Conservation (phyloP, 2,888 invertebrate genomes). For the Polydrusus pterygomalis region DNA sequence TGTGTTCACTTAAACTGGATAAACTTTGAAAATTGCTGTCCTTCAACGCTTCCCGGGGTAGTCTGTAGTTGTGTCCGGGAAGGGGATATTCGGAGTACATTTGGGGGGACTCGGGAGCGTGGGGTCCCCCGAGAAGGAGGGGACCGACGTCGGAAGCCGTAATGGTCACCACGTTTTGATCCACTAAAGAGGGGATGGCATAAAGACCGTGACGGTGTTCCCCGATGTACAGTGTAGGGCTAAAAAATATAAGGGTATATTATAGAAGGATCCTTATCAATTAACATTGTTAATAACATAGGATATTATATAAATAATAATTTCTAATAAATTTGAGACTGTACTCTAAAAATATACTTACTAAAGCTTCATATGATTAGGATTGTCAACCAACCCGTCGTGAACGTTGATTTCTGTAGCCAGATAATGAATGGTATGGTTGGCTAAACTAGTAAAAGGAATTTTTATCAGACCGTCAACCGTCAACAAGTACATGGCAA, state of each 20-base stretch:
- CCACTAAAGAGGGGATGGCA: constrained; percentile 93
- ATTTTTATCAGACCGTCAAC: constrained; percentile 86
- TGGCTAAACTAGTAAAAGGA: constrained; percentile 92
- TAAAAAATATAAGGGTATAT: constrained; percentile 70
- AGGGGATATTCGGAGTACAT: constrained; percentile 65
- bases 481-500: constrained; percentile 89
- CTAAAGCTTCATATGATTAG: constrained; percentile 74
- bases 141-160: constrained; percentile 81
- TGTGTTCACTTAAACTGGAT: constrained; percentile 63
- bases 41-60: constrained; percentile 62
- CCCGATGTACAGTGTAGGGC: constrained; percentile 94
- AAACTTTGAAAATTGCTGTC: constrained; percentile 67
- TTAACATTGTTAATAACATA: no score
- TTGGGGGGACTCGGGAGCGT: constrained; percentile 64
- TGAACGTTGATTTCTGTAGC: constrained; percentile 67
- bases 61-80: constrained; percentile 67
- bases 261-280: no score
- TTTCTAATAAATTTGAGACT: background rate
- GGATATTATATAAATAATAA: background rate
- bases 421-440: constrained; percentile 85
- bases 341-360: constrained; percentile 65
- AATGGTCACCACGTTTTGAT: constrained; percentile 91
- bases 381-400: constrained; percentile 68
- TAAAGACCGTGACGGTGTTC: constrained; percentile 91
- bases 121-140: constrained; percentile 84